Base-by-base conservation (phyloP, 30 jellyfish, hydroid and myxozoan species). In the Mastigias papua region DNA sequence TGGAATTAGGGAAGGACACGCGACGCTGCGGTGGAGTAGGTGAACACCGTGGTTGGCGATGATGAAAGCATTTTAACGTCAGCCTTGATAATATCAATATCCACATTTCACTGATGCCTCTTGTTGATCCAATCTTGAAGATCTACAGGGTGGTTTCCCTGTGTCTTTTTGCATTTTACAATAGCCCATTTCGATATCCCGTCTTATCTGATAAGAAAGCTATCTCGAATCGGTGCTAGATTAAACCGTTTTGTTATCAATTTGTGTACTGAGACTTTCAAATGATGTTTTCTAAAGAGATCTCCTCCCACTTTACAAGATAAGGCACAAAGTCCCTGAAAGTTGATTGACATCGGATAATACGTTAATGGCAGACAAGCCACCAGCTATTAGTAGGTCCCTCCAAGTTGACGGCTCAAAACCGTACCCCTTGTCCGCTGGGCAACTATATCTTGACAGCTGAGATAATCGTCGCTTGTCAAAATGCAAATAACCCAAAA, bases 271-370 rank as follows among this genome's bases (percentile, higher is more conserved):
- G 86, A 76, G 86, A 85, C 33, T 60, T 85, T 37, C 77, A 37
- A 23, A 32, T 34, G 81, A 28, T 58, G 83, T 54, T 54, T 61
- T 37, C 34, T 73, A 48, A 50, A 48, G 35, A 17, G 69, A 34
- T 85, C 89, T 73, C 94, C 94, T 85, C 94, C 94, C 89, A 85
- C 89, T 72, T 85, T 65, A 57, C 82, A 85, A 85, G 86, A 70
- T 62, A 72, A 35, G 60, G 83, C 48, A 70, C 27, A 50, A 61
- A 54, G 78, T 85, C 94, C 94, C 85, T 68, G 77, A 85, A 72
- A 85, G 81, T 72, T 85, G 94, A 85, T 85, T 85, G 94, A 85
- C 94, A 85, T 31, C 6, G 87, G 94, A 73, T 72, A 85, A 85
- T 73, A 85, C 94, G 88, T 66, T 85, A 85, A 85, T 85, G 94